Percentiles rank a stretch among this genome's conserved stretches.
phyloP scores from a whole-genome alignment of 2,888 invertebrate species.

The Seladonia tumulorum region DNA sequence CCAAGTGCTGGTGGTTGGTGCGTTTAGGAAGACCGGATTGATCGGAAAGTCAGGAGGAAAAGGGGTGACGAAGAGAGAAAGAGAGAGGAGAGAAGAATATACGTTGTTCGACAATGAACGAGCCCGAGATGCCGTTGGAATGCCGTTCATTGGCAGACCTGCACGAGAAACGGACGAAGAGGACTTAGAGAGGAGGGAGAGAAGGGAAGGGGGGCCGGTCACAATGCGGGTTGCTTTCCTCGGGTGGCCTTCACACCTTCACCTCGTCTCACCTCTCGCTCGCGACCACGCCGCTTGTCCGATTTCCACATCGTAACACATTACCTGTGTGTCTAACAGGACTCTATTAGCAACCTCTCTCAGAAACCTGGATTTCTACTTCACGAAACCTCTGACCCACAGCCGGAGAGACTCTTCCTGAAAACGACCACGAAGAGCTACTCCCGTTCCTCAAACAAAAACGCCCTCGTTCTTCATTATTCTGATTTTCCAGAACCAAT shows the following conservation, averaged over 20 bases:
- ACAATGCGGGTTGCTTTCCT: slow-evolving; percentile 66
- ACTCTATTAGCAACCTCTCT: slow-evolving; percentile 9
- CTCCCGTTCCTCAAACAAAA: background rate
- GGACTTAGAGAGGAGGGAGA: slow-evolving; percentile 26
- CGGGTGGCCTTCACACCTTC: slow-evolving; percentile 74
- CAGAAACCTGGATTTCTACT: slow-evolving; percentile 11
- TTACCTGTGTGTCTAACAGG: slow-evolving; percentile 33
- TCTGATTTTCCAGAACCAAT: background rate
- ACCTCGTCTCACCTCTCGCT: slow-evolving; percentile 55
- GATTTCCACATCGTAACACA: slow-evolving; percentile 62
- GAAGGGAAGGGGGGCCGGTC: slow-evolving; percentile 45
- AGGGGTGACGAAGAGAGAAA: background rate
- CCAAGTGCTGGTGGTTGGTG: background rate
- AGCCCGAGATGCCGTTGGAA: slow-evolving; percentile 65
- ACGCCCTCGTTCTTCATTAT: no score
- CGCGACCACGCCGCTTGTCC: slow-evolving; percentile 43
- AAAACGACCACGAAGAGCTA: background rate
- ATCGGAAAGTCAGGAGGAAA: slow-evolving; percentile 46
- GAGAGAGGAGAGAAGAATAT: background rate
- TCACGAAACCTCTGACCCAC: background rate
- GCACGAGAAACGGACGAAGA: slow-evolving; percentile 55
- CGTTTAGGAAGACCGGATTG: slow-evolving; percentile 57
- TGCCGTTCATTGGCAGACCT: slow-evolving; percentile 68
- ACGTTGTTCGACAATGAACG: slow-evolving; percentile 63
- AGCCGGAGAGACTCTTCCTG: background rate